phyloP scores from a whole-genome alignment of 2,888 invertebrate genomes.

The Capitulum mitella region DNA sequence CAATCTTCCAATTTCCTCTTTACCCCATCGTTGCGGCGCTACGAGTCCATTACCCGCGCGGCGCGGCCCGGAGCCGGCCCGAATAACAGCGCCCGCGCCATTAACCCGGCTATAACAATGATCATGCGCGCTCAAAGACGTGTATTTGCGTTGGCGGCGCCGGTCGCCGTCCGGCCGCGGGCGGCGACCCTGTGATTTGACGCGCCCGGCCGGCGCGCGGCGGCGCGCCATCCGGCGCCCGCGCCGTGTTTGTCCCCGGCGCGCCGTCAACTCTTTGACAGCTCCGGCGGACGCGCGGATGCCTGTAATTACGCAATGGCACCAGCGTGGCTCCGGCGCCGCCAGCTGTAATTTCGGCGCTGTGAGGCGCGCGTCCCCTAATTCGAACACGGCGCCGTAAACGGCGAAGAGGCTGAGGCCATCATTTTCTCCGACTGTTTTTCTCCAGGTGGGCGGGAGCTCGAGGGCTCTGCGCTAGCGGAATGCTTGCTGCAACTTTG shows the following conservation, averaged over 20 bases:
- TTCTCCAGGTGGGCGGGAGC: background rate
- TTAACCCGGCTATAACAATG: background rate
- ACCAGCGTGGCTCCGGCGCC: background rate
- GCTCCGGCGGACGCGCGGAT: background rate
- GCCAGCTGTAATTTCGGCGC: background rate
- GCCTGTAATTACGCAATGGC: background rate
- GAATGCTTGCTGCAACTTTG: too few species aligned
- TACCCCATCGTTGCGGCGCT: background rate
- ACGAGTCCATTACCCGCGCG: background rate
- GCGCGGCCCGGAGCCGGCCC: background rate
- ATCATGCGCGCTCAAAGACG: background rate
- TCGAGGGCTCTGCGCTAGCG: too few species aligned
- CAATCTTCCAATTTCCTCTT: slow-evolving; percentile 18
- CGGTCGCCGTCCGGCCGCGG: background rate
- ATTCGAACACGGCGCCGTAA: background rate
- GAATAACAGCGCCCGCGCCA: background rate
- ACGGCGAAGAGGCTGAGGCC: background rate
- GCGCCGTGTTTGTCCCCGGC: background rate
- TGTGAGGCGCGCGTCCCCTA: background rate
- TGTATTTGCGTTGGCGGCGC: slow-evolving; percentile 18
- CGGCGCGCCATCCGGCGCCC: background rate
- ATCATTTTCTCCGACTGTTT: background rate
- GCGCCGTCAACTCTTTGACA: background rate
- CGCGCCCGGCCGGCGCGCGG: too few species aligned
- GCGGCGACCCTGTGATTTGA: background rate